Conservation (phyloP, 2,888 invertebrate genomes). For the Brachynemurus nebulosus region DNA sequence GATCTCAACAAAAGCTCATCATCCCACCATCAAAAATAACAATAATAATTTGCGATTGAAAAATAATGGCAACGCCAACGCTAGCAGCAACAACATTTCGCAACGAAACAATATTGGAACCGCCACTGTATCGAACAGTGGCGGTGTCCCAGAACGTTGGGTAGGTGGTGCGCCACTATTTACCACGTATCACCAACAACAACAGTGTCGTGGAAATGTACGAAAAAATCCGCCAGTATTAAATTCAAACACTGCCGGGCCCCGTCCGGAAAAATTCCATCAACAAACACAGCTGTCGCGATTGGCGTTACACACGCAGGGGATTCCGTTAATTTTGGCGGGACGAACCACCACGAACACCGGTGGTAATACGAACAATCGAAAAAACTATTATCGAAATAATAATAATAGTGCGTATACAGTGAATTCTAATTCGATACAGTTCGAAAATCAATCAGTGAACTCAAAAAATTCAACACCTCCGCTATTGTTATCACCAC, state of each 20-base stretch:
- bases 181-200: conserved; percentile 43
- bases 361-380: conserved; percentile 17
- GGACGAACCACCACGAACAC: conserved; percentile 37
- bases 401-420: conserved; percentile 28
- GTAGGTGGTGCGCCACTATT: conserved; percentile 64
- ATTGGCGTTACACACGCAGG: conserved; percentile 70
- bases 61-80: conserved; percentile 12
- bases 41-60: conserved; percentile 17
- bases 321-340: conserved; percentile 67
- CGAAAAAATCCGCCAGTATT: conserved; percentile 3
- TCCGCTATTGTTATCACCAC: conserved; percentile 14
- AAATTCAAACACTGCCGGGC: neutral
- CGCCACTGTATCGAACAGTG: conserved; percentile 8
- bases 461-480: neutral
- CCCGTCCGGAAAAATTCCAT: conserved; percentile 11
- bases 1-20: conserved; percentile 33
- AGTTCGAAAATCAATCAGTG: too few relatives aligned
- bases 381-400: conserved; percentile 22
- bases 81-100: conserved; percentile 15
- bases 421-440: too few relatives aligned
- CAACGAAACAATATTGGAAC: conserved; percentile 9
- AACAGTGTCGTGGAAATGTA: conserved; percentile 17
- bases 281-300: conserved; percentile 47
- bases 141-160: conserved; percentile 45
- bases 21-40: conserved; percentile 16